Base-by-base conservation (phyloP, 2,888 invertebrate species). In the Oscheius sp. region DNA sequence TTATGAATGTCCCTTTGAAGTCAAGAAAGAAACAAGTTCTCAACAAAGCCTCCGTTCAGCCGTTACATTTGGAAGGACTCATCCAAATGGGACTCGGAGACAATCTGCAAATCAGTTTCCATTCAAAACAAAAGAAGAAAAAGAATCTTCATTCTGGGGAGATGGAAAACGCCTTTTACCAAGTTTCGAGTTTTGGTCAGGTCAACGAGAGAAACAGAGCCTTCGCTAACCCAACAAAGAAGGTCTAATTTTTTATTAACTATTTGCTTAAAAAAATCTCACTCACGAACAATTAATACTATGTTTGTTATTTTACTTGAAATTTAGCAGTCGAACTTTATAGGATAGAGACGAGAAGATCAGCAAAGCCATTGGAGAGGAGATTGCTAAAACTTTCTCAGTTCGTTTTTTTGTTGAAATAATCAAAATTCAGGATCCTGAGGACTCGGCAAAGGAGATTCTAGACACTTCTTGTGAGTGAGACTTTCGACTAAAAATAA, bases 291-390 rank as follows among this genome's bases (percentile, higher is more conserved):
- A n/a, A n/a, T n/a, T n/a, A n/a, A n/a, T n/a, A n/a, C n/a, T n/a
- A n/a, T n/a, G n/a, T n/a, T n/a, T n/a, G n/a, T n/a, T n/a, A n/a
- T n/a, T n/a, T n/a, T n/a, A n/a, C n/a, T n/a, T n/a, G n/a, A n/a
- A n/a, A n/a, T n/a, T n/a, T n/a, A n/a, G n/a, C n/a, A n/a, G n/a
- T n/a, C n/a, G n/a, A 20, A 46, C n/a, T 8, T 31, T 55, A 29
- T 6, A 61, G 45, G 42, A 45, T 29, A 33, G 33, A n/a, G 55
- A 55, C 20, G 34, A 55, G 20, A 61, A 61, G 45, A 45, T 61
- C 17, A 25, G 45, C 29, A 42, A 29, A n/a, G 45, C 15, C 17
- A 6, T 61, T 15, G 61, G 42, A 61, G 61, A 61, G 45, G 61
- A 61, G 29, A 29, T 61, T 25, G 42, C 61, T 31, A 45, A 20